These are phyloP conservation scores for Itoplectis maculator DNA, from an alignment of 2,888 invertebrate genomes.

Conservation along the genomic window DNA sequence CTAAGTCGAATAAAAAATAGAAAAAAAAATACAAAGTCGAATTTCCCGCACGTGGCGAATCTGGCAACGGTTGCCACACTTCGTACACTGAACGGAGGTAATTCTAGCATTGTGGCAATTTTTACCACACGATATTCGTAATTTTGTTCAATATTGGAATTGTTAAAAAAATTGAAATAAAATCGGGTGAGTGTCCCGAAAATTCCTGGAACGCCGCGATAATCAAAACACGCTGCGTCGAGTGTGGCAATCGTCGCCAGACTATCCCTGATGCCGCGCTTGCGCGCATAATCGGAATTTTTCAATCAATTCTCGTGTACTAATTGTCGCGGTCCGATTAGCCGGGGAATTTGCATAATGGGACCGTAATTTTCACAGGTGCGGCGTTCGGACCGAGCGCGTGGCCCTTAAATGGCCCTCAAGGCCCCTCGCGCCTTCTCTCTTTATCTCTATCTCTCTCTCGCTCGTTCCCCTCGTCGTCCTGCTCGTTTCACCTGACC, in stretches of 20 bases:
- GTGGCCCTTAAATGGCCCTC: conserved; percentile 47
- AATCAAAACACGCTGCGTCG: too few relatives aligned
- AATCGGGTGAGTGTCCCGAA: neutral
- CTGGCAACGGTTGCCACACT: too few relatives aligned
- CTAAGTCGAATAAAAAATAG: too few relatives aligned
- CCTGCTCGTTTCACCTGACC: conserved; percentile 41
- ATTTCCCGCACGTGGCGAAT: too few relatives aligned
- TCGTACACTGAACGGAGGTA: too few relatives aligned
- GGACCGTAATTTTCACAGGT: conserved; percentile 64
- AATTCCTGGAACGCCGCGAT: too few relatives aligned
- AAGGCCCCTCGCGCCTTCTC: conserved; percentile 18
- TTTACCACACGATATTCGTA: too few relatives aligned
- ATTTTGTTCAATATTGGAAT: too few relatives aligned
- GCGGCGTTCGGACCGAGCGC: conserved; percentile 59
- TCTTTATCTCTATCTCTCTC: conserved; percentile 11
- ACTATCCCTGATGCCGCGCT: too few relatives aligned
- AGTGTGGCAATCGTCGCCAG: too few relatives aligned
- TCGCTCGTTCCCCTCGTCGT: conserved; percentile 29
- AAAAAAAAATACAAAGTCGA: too few relatives aligned
- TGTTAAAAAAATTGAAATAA: conserved; percentile 5
- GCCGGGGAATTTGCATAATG: conserved; percentile 60
- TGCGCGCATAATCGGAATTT: conserved; percentile 16
- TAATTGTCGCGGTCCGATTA: conserved; percentile 62
- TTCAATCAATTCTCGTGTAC: conserved; percentile 53
- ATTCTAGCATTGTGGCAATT: too few relatives aligned